Conservation (phyloP, 2,888 invertebrate genomes). For the Mythimna albipuncta region DNA sequence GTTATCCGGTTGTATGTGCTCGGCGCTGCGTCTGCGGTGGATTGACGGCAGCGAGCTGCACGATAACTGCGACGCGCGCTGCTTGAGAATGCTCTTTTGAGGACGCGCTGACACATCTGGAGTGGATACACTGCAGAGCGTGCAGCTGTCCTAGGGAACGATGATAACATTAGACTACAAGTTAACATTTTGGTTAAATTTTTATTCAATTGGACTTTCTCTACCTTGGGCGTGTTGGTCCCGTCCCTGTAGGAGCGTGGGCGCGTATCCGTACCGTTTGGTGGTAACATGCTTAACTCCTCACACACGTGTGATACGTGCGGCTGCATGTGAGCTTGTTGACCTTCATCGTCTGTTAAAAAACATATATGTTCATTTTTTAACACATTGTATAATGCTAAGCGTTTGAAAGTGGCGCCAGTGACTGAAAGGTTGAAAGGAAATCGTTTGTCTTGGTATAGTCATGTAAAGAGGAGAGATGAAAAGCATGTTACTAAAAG, state of each 20-base stretch:
- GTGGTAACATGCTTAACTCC: constrained; percentile 85
- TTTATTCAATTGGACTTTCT: not conserved
- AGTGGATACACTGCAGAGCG: constrained; percentile 83
- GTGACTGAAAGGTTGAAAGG: too few relatives aligned
- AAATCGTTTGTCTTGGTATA: too few relatives aligned
- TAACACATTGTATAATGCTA: not conserved
- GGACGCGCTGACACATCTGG: constrained; percentile 86
- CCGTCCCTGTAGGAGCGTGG: constrained; percentile 74
- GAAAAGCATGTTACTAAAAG: too few relatives aligned
- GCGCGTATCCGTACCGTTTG: constrained; percentile 66
- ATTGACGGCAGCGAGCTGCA: constrained; percentile 84
- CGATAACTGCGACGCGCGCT: constrained; percentile 74
- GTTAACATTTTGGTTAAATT: not conserved
- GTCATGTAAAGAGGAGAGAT: too few relatives aligned
- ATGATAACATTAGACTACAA: not conserved
- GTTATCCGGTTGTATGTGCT: constrained; percentile 80
- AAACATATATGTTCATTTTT: not conserved
- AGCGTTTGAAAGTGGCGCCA: too few relatives aligned
- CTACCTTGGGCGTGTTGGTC: constrained; percentile 76
- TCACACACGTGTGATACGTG: constrained; percentile 89
- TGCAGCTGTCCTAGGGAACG: constrained; percentile 75
- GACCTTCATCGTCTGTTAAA: constrained; percentile 1
- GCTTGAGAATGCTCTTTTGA: constrained; percentile 88
- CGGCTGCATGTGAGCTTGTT: constrained; percentile 66
- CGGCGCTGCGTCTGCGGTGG: constrained; percentile 66